Conservation (phyloP, 2,888 invertebrate species). For the Drosophila imparisetae region DNA sequence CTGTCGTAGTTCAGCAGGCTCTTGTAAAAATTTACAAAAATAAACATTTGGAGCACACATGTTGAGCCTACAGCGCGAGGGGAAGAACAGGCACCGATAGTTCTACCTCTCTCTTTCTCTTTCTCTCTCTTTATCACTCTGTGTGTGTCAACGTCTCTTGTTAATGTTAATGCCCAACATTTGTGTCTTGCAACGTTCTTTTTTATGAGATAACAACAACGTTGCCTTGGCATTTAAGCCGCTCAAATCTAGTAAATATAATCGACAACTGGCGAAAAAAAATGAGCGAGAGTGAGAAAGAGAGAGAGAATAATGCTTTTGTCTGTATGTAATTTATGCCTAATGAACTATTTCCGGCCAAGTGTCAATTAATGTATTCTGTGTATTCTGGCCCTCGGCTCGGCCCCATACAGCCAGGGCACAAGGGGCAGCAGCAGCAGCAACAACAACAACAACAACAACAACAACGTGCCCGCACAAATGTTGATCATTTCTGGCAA, state of each 20-base stretch:
- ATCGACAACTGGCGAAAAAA: slow-evolving; percentile 64
- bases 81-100: slow-evolving; percentile 12
- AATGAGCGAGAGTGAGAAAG: slow-evolving; percentile 5
- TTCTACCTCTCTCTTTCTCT: neutral
- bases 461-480: slow-evolving; percentile 77
- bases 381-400: slow-evolving; percentile 63
- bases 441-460: slow-evolving; percentile 23
- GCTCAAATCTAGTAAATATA: slow-evolving; percentile 73
- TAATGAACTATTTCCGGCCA: slow-evolving; percentile 81
- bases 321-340: slow-evolving; percentile 81
- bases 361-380: slow-evolving; percentile 81
- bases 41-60: slow-evolving; percentile 79
- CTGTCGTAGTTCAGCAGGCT: slow-evolving; percentile 47
- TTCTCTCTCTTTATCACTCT: neutral
- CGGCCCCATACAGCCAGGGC: slow-evolving; percentile 41
- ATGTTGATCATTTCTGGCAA: slow-evolving; percentile 73
- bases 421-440: slow-evolving; percentile 47
- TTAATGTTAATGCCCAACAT: slow-evolving; percentile 61
- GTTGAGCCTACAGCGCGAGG: slow-evolving; percentile 46
- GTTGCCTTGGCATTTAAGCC: slow-evolving; percentile 71
- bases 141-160: slow-evolving; percentile 30
- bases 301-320: slow-evolving; percentile 59
- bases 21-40: slow-evolving; percentile 65
- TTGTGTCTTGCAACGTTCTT: slow-evolving; percentile 68
- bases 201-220: slow-evolving; percentile 59